phyloP scores from a whole-genome alignment of 2,888 invertebrate genomes.

The Lepas anatifera region DNA sequence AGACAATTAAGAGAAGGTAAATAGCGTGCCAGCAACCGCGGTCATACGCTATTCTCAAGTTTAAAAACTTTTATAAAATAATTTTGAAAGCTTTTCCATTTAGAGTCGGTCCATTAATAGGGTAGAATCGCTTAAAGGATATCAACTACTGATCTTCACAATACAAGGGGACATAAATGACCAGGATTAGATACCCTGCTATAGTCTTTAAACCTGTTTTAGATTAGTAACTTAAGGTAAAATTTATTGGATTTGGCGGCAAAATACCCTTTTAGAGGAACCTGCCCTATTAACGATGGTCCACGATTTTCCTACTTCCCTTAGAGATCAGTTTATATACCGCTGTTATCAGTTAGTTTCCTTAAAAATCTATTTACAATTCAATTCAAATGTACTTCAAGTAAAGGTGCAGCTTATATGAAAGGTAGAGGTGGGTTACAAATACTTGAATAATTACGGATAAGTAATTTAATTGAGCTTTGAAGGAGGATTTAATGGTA shows the following conservation, averaged over 20 bases:
- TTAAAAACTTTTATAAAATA: constrained; percentile 40
- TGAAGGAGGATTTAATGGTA: constrained; percentile 27
- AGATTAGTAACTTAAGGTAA: constrained; percentile 44
- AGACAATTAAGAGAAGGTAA: constrained; percentile 44
- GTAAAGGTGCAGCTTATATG: constrained; percentile 57
- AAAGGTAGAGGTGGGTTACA: constrained; percentile 54
- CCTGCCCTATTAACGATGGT: constrained; percentile 53
- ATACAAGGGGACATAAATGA: no score
- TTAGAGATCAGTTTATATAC: constrained; percentile 36
- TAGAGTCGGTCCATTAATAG: no score
- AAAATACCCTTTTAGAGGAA: constrained; percentile 57
- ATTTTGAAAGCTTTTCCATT: no score
- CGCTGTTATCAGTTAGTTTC: constrained; percentile 37
- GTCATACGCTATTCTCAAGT: constrained; percentile 49
- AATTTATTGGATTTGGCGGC: constrained; percentile 58
- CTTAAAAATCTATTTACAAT: constrained; percentile 36
- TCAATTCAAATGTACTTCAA: constrained; percentile 44
- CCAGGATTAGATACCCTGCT: not conserved
- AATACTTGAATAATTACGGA: constrained; percentile 41
- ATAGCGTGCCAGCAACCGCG: constrained; percentile 59
- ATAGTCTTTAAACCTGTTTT: not conserved
- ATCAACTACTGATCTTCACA: constrained; percentile 27
- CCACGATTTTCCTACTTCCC: constrained; percentile 45
- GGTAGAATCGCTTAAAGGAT: constrained; percentile 35
- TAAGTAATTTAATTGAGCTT: constrained; percentile 47